These are phyloP conservation scores for Laticauda colubrina DNA, from an alignment of 2,113 vertebrate species.

Conservation along the genomic window DNA sequence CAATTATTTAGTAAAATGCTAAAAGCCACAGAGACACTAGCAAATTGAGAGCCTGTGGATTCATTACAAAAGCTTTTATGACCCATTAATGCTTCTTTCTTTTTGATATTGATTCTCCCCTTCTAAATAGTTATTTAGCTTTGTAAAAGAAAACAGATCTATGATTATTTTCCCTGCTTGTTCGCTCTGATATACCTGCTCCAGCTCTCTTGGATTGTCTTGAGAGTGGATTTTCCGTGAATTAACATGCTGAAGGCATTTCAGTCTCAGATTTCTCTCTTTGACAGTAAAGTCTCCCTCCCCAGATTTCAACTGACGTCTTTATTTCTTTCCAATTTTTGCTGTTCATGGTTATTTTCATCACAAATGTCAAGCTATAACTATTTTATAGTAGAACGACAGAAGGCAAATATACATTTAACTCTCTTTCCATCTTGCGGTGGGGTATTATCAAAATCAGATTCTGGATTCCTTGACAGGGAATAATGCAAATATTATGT, in stretches of 20 bases:
- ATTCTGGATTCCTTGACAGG: neutral
- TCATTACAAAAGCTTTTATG: conserved; percentile 30
- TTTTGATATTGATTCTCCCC: conserved; percentile 7
- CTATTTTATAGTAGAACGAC: neutral
- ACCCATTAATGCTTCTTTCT: conserved; percentile 11
- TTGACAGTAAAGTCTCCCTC: neutral
- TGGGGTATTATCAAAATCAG: neutral
- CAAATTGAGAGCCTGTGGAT: conserved; percentile 23
- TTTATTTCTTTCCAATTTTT: neutral
- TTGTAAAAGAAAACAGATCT: neutral
- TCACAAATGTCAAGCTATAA: neutral
- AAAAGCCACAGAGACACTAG: conserved; percentile 20
- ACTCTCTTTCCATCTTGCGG: neutral
- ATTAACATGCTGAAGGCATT: neutral
- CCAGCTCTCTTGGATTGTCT: neutral
- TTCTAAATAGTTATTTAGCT: conserved; percentile 1
- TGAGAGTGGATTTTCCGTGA: neutral
- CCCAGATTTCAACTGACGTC: neutral
- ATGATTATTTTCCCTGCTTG: neutral
- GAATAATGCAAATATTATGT: neutral
- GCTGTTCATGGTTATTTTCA: neutral
- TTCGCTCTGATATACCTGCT: neutral
- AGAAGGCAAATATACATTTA: neutral
- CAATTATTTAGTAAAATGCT: conserved; percentile 34
- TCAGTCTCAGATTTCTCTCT: neutral